Base-by-base conservation (phyloP, 2,888 invertebrate genomes). In the Stictocephala bisonia region DNA sequence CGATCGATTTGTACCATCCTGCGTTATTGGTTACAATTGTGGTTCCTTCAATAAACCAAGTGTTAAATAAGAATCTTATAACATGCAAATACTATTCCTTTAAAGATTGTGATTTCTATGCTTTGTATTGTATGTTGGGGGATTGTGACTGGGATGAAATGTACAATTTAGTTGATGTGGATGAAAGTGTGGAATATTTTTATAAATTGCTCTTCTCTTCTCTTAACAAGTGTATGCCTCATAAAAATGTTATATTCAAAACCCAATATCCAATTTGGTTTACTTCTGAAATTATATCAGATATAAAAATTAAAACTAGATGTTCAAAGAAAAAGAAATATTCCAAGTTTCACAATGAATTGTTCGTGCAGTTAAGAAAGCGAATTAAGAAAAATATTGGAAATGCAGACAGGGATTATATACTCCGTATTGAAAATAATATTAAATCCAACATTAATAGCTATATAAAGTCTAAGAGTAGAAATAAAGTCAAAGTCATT, bases 191-290 rank as follows among this genome's bases (percentile, higher is more conserved):
- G 22, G 7, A 51, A 22, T 51, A 51, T 22, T 51, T 51, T 13
- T 51, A 51, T 51, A 51, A 22, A 20, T 20, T 20, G 6, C 24
- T 51, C 6, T 51, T 20, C 22, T 51, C 51, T 51, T 51, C 22
- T 6, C 18, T 20, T 22, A 20, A 22, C 24, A 3, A 51, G 6
- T 51, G 51, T 51, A 24, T 51, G 3, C 51, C 51, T 6, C 13
- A 13, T 6, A 51, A 20, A 24, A 51, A 22, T 15, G 20, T 6
- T 15, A 20, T 15, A 4, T 11, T 51, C 6, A 3, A 15, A 20
- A 51, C 11, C 24, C 3, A 51, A 51, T 51, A 51, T 51, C 51
- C 51, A 20, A 13, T 51, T 20, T 51, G 51, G 51, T 51, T 51
- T 20, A 18, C 51, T 20, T 15, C n/a, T n/a, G n/a, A n/a, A n/a